Base-by-base conservation (phyloP, 2,113 vertebrate genomes). In the Myiozetetes cayanensis region DNA sequence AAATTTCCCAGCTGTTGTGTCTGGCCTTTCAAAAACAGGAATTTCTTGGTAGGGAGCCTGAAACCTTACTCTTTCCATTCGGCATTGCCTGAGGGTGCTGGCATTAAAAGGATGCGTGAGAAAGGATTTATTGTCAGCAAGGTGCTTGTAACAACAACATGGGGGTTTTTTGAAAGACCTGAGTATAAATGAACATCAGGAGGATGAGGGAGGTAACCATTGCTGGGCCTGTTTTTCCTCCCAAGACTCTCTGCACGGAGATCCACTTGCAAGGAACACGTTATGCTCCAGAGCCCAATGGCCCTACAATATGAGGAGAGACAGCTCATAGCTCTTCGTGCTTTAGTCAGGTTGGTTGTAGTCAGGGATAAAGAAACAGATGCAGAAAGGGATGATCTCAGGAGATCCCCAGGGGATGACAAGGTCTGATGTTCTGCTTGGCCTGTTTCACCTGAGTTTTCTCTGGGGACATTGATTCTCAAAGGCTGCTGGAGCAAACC, bases 1-100 rank as follows among this genome's bases (percentile, higher is more conserved):
- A 92, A 85, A 56, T 85, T 80, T 95, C 79, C 85, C 83, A 90
- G 94, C 95, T 96, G 95, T 94, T 96, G 52, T 96, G 92, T 94
- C 96, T 97, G 95, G 84, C 56, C 82, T 84, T 90, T 77, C 59
- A 78, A 85, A 93, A 94, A 90, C 79, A 94, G 73, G 78, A 94
- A 90, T 96, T 90, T 61, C 90, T 92, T 84, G 77, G 83, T 94
- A n/a, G 3, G 2, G 50, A 93, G 72, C 67, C 80, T 90, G 91
- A 82, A 94, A 82, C 49, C 67, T 76, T 96, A 75, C 49, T 90
- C 86, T 2, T 91, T 80, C 73, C 85, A 83, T 59, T 63, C 0
- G 0, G 23, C 58, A 24, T 15, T 85, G 77, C 89, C 91, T 68
- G 76, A 62, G 68, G 91, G 75, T 6, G 4, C 65, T 50, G 80